A percentile compares a stretch with the other conserved stretches of the same genome.
These are phyloP conservation scores for Hoplodrina ambigua DNA, from an alignment of 2,888 invertebrate species.

Conservation along the genomic window DNA sequence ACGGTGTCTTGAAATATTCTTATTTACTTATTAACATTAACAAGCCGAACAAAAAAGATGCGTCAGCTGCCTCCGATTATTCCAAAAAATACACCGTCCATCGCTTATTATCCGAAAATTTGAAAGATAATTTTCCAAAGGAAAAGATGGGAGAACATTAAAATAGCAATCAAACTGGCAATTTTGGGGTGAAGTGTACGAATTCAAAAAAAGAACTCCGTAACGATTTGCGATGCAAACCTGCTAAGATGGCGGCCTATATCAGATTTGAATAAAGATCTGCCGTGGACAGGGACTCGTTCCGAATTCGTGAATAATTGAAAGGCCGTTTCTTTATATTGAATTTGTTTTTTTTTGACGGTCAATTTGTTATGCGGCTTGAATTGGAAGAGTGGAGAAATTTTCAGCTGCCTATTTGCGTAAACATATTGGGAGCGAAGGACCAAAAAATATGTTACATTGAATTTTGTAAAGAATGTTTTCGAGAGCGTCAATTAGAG, in stretches of 20 bases:
- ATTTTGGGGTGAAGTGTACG: conserved; percentile 82
- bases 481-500: neutral
- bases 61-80: conserved; percentile 62
- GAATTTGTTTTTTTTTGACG: conserved; percentile 63
- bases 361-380: conserved; percentile 67
- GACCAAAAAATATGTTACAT: conserved; percentile 11
- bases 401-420: conserved; percentile 33
- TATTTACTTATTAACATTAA: conserved; percentile 43
- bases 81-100: conserved; percentile 60
- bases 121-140: conserved; percentile 78
- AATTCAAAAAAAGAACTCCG: conserved; percentile 83
- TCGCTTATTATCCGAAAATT: conserved; percentile 72
- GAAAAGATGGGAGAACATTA: conserved; percentile 80
- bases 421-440: conserved; percentile 15
- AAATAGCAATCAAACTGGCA: conserved; percentile 88
- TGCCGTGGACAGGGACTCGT: conserved; percentile 63
- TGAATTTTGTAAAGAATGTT: neutral
- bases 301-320: conserved; percentile 67
- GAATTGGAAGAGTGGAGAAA: conserved; percentile 34
- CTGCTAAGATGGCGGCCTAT: conserved; percentile 81
- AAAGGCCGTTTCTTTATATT: conserved; percentile 63
- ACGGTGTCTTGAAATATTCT: conserved; percentile 18
- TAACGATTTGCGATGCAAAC: conserved; percentile 89
- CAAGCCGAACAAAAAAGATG: conserved; percentile 35
- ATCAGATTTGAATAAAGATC: conserved; percentile 85